A percentile compares a stretch with the other conserved stretches of the same genome.
These are phyloP conservation scores for Sylvilagus floridanus DNA, from an alignment of 2,797 vertebrate species.

Conservation along the genomic window DNA sequence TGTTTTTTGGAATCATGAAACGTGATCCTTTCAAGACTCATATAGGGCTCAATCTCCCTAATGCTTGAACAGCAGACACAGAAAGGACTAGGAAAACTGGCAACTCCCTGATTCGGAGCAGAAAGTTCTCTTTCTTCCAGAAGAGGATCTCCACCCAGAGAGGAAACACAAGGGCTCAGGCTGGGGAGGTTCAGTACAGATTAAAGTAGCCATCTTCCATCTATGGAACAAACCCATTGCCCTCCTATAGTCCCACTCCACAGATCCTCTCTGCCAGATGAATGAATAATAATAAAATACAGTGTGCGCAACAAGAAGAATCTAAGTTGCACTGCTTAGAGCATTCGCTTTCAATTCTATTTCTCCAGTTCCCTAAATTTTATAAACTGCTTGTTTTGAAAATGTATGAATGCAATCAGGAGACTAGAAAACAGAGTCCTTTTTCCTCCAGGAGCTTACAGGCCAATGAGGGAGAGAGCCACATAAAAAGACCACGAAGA, in stretches of 20 bases:
- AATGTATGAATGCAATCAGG: not conserved
- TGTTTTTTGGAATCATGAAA: conserved; percentile 85
- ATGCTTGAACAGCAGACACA: conserved; percentile 83
- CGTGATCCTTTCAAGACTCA: conserved; percentile 82
- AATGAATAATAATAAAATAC: not conserved
- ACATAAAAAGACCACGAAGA: not conserved
- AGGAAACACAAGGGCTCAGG: conserved; percentile 82
- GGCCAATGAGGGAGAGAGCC: not conserved
- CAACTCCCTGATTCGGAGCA: conserved; percentile 84
- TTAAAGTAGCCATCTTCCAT: conserved; percentile 39
- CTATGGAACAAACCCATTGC: conserved; percentile 53
- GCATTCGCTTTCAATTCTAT: conserved; percentile 17
- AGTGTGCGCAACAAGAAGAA: not conserved
- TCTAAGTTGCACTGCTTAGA: not conserved
- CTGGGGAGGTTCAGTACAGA: conserved; percentile 58
- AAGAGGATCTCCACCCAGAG: conserved; percentile 87
- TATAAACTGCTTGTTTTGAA: conserved; percentile 21
- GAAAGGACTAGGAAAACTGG: conserved; percentile 78
- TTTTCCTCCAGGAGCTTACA: not conserved
- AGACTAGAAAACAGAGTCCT: conserved; percentile 25
- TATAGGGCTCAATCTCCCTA: conserved; percentile 84
- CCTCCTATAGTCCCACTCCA: not conserved
- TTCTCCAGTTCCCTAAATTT: conserved; percentile 24
- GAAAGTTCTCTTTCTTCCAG: conserved; percentile 84
- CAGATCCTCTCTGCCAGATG: not conserved